These are phyloP conservation scores for Cathartes aura DNA, from an alignment of 2,113 vertebrate genomes.

Conservation along the genomic window DNA sequence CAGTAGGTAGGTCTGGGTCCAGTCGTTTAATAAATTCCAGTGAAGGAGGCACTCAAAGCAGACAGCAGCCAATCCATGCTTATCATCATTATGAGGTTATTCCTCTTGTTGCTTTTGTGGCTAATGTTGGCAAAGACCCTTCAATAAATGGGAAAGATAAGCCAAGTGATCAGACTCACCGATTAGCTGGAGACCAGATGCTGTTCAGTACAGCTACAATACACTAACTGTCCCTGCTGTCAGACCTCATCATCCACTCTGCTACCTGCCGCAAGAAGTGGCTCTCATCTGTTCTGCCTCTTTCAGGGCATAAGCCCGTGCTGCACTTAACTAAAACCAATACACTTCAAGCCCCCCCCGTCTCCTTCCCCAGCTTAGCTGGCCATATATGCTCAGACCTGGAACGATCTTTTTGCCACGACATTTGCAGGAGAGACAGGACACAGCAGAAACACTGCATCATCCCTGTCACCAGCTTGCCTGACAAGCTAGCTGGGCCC, in stretches of 20 bases:
- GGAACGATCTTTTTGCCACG: not conserved
- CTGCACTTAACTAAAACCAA: not conserved
- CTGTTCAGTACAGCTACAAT: not conserved
- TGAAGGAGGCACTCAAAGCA: conserved; percentile 38
- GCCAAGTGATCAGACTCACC: not conserved
- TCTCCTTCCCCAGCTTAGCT: not conserved
- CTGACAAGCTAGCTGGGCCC: not conserved
- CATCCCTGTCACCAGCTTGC: not conserved
- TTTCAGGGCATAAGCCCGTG: not conserved
- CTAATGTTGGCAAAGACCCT: not conserved
- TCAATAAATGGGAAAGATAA: not conserved
- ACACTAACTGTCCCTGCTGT: not conserved
- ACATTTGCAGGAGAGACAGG: not conserved
- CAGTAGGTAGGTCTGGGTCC: not conserved
- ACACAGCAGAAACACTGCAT: not conserved
- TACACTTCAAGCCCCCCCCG: not conserved
- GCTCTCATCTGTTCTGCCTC: not conserved
- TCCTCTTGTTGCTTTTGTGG: not conserved
- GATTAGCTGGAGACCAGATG: not conserved
- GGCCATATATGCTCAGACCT: not conserved
- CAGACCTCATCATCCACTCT: not conserved
- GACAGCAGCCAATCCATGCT: not conserved
- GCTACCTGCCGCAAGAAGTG: not conserved
- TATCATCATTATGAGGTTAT: not conserved
- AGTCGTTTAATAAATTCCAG: not conserved